These are phyloP conservation scores for Perdix hodgsoniae DNA, from an alignment of 2,797 vertebrate species.

Conservation along the genomic window DNA sequence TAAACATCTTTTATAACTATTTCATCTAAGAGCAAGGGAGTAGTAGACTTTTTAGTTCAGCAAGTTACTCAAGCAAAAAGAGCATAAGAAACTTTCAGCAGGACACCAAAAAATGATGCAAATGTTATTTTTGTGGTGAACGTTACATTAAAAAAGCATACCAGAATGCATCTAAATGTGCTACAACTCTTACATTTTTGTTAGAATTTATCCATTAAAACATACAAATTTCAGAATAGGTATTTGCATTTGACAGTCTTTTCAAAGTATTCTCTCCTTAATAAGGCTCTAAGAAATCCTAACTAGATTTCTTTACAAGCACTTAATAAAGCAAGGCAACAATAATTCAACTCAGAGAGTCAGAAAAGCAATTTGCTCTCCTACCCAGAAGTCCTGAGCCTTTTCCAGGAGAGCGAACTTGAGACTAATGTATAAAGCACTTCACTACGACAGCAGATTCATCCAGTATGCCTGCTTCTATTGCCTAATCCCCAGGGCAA, in stretches of 20 bases:
- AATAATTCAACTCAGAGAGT: neutral
- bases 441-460: neutral
- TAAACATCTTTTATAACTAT: neutral
- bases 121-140: constrained; percentile 7
- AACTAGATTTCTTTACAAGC: neutral
- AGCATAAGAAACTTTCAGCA: neutral
- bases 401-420: neutral
- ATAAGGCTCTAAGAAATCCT: neutral
- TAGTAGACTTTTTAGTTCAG: neutral
- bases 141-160: neutral
- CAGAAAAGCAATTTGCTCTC: neutral
- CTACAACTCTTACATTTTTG: neutral
- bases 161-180: neutral
- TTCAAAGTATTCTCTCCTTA: neutral
- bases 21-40: neutral
- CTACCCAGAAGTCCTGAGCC: neutral
- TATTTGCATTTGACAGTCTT: neutral
- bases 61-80: constrained; percentile 23
- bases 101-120: constrained; percentile 12
- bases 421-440: neutral
- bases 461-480: neutral
- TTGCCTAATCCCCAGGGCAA: neutral
- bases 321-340: neutral
- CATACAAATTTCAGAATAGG: neutral
- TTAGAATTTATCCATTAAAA: neutral